These are phyloP conservation scores for Mythimna impura DNA, from an alignment of 2,888 invertebrate genomes.

Conservation along the genomic window DNA sequence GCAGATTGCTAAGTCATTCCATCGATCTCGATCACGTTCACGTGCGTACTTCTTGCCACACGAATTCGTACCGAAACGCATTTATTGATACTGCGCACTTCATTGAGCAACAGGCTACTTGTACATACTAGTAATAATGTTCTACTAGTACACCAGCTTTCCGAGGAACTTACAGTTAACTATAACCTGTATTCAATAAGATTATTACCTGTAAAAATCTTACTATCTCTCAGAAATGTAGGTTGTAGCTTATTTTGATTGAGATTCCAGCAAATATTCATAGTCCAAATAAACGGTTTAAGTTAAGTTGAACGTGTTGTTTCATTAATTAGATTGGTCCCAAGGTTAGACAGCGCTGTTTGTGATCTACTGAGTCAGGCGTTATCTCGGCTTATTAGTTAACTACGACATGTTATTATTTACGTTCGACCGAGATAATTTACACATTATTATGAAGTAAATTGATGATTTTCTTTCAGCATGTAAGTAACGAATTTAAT, in stretches of 20 bases:
- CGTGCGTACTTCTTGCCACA: neutral
- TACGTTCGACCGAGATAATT: conserved; percentile 11
- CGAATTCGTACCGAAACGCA: conserved; percentile 49
- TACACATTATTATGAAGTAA: conserved; percentile 27
- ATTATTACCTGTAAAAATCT: neutral
- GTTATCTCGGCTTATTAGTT: conserved; percentile 28
- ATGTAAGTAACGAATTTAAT: neutral
- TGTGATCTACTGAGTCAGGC: neutral
- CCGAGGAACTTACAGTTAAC: neutral
- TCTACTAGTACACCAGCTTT: neutral
- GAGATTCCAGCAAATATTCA: conserved; percentile 3
- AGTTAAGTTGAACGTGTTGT: conserved; percentile 43
- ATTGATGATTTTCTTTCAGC: conserved; percentile 12
- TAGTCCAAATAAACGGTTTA: conserved; percentile 46
- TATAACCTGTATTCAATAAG: neutral
- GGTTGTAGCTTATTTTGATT: conserved; percentile 26
- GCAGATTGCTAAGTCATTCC: conserved; percentile 1
- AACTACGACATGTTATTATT: conserved; percentile 10
- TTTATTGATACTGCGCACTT: conserved; percentile 35
- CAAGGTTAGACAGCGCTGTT: conserved; percentile 13
- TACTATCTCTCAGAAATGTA: neutral
- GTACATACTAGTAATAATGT: neutral
- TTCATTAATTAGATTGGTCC: conserved; percentile 28
- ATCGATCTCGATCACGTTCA: neutral
- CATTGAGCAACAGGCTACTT: neutral